Evolutionary conservation across 2,888 invertebrate genomes (phyloP).

Genomic region (Lithophane ornitopus): DNA sequence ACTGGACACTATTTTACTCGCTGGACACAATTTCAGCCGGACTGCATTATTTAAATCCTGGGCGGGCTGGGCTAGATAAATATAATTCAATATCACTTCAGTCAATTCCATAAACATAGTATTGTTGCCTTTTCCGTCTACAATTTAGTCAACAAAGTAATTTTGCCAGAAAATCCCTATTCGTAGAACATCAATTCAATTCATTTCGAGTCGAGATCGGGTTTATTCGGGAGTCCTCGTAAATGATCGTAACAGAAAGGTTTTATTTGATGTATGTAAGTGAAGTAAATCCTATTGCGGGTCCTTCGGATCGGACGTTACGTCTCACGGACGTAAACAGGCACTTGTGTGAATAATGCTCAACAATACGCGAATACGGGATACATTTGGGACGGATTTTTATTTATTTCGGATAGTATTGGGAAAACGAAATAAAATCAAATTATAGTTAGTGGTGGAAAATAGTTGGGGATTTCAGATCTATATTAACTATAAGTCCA

Average conservation of each 20-base stretch:
- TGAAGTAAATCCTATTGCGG: conserved; percentile 41
- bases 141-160: conserved; percentile 24
- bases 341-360: conserved; percentile 42
- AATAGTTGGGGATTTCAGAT: too few relatives aligned
- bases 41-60: background rate
- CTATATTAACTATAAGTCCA: too few relatives aligned
- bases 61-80: background rate
- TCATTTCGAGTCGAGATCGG: conserved; percentile 44
- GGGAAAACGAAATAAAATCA: background rate
- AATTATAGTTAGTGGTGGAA: background rate
- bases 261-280: conserved; percentile 52
- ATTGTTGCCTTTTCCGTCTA: background rate
- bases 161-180: conserved; percentile 13
- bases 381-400: conserved; percentile 13
- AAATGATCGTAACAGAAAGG: conserved; percentile 39
- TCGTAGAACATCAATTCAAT: conserved; percentile 32
- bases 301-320: conserved; percentile 4
- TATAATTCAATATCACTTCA: background rate
- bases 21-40: background rate
- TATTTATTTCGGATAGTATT: conserved; percentile 20
- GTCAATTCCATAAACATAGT: background rate
- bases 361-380: conserved; percentile 14
- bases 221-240: conserved; percentile 37
- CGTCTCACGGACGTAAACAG: conserved; percentile 14
- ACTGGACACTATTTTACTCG: background rate